Base-by-base conservation (phyloP, 2,797 vertebrate species). In the Muscicapa comitata region DNA sequence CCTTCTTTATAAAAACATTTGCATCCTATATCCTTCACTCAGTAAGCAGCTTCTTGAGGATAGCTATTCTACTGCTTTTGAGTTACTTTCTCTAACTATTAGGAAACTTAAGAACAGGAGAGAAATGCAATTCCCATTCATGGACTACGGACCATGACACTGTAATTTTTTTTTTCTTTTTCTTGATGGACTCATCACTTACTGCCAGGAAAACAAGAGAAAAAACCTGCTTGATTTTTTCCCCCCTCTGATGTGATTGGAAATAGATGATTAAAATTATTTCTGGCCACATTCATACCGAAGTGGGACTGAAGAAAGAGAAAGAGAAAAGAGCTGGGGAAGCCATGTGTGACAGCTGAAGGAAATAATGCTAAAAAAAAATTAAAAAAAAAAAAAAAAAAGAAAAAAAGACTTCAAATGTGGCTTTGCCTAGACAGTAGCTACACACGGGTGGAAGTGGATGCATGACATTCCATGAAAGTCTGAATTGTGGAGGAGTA, bases 141-240 rank as follows among this genome's bases (percentile, higher is more conserved):
- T 6, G 25, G 17, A 16, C 14, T 47, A 10, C 1, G 3, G 23
- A 33, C 5, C 19, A 26, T 9, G 16, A 61, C 0, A 0, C 21
- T 43, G 23, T 17, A 1, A 13, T 5, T 42, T 66, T 31, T 16
- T 40, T 20, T 21, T 31, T 16, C 2, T 51, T 86, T 62, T 78
- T 10, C 17, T 51, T 35, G 8, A 40, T 29, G 17, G 9, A 28
- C 23, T 74, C 10, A 1, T 29, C 19, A 12, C 24, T 65, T 77
- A 47, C 58, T 75, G 16, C 9, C 31, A 43, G 42, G 6, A 72
- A 90, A 67, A 45, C 25, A 47, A 62, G 17, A 62, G 18, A 42
- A 88, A 86, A 65, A 9, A 2, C 5, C 1, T 3, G 59, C 17
- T 33, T 51, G 3, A 1, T 42, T 50, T 33, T 63, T 58, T 50